Conservation (phyloP, 92 coral and sea anemone genomes). For the Diadumene lineata region DNA sequence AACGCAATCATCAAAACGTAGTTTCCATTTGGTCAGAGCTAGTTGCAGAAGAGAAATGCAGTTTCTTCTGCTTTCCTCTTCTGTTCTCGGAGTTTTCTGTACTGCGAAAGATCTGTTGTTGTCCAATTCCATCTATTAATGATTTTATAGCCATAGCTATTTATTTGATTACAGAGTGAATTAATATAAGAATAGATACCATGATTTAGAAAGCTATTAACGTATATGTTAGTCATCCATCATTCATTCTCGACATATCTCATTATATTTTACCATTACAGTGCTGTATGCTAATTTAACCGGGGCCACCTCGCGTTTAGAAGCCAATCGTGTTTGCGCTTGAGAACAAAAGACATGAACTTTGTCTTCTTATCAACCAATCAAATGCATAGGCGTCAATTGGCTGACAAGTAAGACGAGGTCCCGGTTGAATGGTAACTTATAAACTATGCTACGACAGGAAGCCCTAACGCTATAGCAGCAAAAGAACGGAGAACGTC, state of each 20-base stretch:
- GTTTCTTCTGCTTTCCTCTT: neutral
- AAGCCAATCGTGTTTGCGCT: too few species aligned
- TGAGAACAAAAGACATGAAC: too few species aligned
- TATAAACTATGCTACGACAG: too few species aligned
- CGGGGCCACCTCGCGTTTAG: too few species aligned
- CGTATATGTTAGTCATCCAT: neutral
- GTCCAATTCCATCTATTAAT: neutral
- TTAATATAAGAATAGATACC: conserved; percentile 24
- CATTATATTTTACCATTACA: neutral
- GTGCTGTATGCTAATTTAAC: neutral
- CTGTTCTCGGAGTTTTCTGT: neutral
- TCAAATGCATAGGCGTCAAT: too few species aligned
- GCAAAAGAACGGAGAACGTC: too few species aligned
- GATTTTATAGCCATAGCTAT: conserved; percentile 18
- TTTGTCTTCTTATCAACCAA: too few species aligned
- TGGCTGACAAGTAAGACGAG: too few species aligned
- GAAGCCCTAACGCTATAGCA: too few species aligned
- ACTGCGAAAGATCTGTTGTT: neutral
- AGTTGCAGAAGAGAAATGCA: too few species aligned
- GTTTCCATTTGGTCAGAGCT: neutral
- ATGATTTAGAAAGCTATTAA: neutral
- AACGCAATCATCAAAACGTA: neutral
- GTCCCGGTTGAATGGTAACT: too few species aligned
- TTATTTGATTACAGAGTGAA: conserved; percentile 25
- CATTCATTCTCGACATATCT: neutral